Base-by-base conservation (phyloP, 1,140 invertebrate species). In the Acromyrmex charruanus region DNA sequence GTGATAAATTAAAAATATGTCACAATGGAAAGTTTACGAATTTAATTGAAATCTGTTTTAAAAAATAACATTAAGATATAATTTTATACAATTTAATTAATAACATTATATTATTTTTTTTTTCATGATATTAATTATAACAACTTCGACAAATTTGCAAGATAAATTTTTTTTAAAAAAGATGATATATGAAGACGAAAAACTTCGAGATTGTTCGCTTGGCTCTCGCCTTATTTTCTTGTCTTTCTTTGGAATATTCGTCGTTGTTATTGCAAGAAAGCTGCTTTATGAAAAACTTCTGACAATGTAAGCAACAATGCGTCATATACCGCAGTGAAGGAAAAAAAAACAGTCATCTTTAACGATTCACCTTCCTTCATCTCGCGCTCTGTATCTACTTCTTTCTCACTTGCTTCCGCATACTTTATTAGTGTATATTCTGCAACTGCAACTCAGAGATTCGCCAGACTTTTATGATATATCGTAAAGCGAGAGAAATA, bases 211-310 rank as follows among this genome's bases (percentile, higher is more conserved):
- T 84, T 84, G 25, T 75, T 28, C 25, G 28, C 39, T 84, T 44
- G 53, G 31, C 25, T 74, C 25, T 31, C 14, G 55, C 21, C 55
- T 82, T 74, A 61, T 82, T 84, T 74, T 63, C 25, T 59, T 39
- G 21, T 65, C 44, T 51, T 63, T 63, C 28, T 61, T 75, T 51
- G 69, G 72, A 28, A 28, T 61, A 82, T 84, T 84, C 55, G 44
- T 84, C 80, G 39, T 82, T 55, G 69, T 84, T 84, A 84, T 84
- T 49, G 69, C 69, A 39, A 84, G 55, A 74, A 74, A 84, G 80
- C 68, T 61, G 25, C 39, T 84, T 84, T 84, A 82, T 82, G 25
- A 84, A 74, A 25, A 84, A 84, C 55, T 84, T 74, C 25, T 61
- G 68, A 84, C 80, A 74, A 61, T 74, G 44, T 51, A 61, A 82